These are phyloP conservation scores for Acrocephalus arundinaceus DNA, from an alignment of 2,113 vertebrate species.

Conservation along the genomic window DNA sequence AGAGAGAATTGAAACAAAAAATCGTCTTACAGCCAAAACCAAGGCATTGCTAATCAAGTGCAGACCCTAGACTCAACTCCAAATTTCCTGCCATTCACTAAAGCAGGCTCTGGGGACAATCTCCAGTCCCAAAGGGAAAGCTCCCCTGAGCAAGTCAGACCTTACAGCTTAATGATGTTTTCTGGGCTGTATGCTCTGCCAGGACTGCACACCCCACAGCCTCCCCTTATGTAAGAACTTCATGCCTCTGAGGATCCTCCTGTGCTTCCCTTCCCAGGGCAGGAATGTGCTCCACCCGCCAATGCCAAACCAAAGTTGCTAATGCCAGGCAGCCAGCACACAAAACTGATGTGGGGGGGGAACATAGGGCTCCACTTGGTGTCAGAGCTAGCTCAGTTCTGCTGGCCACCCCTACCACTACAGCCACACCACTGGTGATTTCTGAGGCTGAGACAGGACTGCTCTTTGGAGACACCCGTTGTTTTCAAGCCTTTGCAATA, in stretches of 20 bases:
- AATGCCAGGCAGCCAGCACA: fast-evolving
- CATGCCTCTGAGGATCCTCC: background rate
- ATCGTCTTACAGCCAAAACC: background rate
- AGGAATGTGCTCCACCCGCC: fast-evolving
- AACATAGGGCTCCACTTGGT: background rate
- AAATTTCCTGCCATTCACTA: background rate
- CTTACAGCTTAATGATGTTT: background rate
- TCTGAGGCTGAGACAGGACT: background rate
- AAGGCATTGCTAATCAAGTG: background rate
- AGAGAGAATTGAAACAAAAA: background rate
- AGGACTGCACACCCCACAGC: background rate
- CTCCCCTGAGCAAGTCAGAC: background rate
- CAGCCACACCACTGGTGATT: background rate
- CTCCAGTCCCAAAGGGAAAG: background rate
- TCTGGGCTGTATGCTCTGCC: background rate
- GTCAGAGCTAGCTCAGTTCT: background rate
- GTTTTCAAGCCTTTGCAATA: background rate
- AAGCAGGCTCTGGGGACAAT: background rate
- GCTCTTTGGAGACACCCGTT: background rate
- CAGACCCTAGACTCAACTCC: background rate
- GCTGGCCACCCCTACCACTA: background rate
- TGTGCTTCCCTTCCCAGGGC: background rate
- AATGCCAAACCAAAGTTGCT: background rate
- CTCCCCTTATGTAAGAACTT: background rate
- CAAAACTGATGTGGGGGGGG: background rate